phyloP scores from a whole-genome alignment of 1,140 invertebrate species.

The Ceratosolen solmsi region DNA sequence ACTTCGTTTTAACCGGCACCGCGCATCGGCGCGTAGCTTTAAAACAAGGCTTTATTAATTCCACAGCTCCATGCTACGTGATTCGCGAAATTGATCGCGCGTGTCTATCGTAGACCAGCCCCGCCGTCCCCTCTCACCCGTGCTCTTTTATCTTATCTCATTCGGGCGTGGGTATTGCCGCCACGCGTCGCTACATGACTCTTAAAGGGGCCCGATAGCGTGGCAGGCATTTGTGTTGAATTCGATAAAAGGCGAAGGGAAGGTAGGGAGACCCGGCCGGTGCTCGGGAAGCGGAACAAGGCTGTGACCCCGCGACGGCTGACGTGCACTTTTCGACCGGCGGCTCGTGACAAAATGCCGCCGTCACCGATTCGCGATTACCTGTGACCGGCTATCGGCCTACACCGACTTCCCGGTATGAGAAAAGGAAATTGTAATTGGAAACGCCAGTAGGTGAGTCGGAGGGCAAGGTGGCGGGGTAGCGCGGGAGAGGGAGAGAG shows the following conservation, averaged over 20 bases:
- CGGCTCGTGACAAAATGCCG: not conserved
- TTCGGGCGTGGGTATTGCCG: not conserved
- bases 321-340: not conserved
- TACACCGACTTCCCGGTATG: too few species aligned
- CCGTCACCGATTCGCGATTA: too few species aligned
- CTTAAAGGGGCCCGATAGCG: not conserved
- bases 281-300: conserved; percentile 39
- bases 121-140: too few species aligned
- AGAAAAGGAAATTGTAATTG: too few species aligned
- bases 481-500: not conserved
- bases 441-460: too few species aligned
- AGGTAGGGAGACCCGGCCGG: not conserved
- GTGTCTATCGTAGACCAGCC: too few species aligned
- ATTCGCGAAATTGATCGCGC: not conserved
- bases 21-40: not conserved
- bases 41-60: not conserved
- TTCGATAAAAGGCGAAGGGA: not conserved
- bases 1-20: too few species aligned
- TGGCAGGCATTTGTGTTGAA: not conserved
- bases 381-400: too few species aligned
- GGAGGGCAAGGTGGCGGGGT: too few species aligned
- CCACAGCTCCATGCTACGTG: not conserved
- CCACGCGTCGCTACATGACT: not conserved
- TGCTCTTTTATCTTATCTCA: conserved; percentile 28
- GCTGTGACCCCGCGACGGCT: conserved; percentile 3